These are phyloP conservation scores for Pseudorhombus dupliciocellatus DNA, from an alignment of 2,113 vertebrate genomes.

Conservation along the genomic window DNA sequence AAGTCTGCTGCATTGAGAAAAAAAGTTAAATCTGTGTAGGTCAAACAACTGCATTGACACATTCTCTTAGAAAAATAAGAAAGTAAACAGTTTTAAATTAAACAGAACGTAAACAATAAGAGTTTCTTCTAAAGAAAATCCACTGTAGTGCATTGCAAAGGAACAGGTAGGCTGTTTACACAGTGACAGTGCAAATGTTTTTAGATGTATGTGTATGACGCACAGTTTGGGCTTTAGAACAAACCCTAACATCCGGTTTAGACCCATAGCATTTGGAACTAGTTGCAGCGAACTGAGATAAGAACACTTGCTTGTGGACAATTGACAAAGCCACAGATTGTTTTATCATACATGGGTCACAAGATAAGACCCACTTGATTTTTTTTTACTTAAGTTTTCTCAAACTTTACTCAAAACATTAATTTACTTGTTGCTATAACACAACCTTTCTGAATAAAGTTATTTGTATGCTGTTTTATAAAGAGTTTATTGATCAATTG, in stretches of 20 bases:
- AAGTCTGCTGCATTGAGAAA: constrained; percentile 39
- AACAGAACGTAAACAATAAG: constrained; percentile 54
- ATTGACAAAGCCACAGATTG: constrained; percentile 5
- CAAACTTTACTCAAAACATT: constrained; percentile 6
- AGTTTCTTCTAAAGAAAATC: constrained; percentile 50
- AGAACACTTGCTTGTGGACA: not conserved
- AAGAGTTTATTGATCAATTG: constrained; percentile 13
- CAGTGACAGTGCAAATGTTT: constrained; percentile 37
- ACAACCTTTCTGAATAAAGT: not conserved
- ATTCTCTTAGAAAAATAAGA: constrained; percentile 41
- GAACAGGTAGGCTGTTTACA: constrained; percentile 24
- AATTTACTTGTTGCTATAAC: not conserved
- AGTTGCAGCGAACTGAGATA: not conserved
- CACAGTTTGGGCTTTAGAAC: constrained; percentile 36
- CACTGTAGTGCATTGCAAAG: constrained; percentile 54
- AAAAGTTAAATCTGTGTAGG: constrained; percentile 42
- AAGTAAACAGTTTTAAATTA: constrained; percentile 44
- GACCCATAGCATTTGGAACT: not conserved
- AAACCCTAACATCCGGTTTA: constrained; percentile 26
- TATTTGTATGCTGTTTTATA: not conserved
- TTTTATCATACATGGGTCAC: not conserved
- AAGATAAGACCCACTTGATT: not conserved
- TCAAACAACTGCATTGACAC: constrained; percentile 51
- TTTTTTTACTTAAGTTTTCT: not conserved
- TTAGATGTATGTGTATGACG: constrained; percentile 27